Percentiles rank a stretch among this genome's conserved stretches.
Evolutionary conservation across 2,888 invertebrate genomes (phyloP).

Genomic region (Polyommatus icarus): DNA sequence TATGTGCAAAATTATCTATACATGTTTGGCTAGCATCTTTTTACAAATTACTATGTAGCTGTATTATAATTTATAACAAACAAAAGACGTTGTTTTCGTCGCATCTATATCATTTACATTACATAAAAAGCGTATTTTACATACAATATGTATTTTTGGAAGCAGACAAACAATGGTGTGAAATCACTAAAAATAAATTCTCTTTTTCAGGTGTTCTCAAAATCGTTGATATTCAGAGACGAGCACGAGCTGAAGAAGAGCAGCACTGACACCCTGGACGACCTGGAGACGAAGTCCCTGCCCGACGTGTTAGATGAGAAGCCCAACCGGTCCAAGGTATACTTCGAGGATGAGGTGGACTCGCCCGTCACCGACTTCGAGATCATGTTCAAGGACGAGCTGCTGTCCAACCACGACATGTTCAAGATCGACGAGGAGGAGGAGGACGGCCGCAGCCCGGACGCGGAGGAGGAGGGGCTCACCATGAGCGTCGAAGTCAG

Average conservation of each 20-base stretch:
- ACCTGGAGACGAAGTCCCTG: conserved; percentile 71
- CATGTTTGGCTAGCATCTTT: no score
- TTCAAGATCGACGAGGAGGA: conserved; percentile 77
- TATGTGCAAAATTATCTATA: no score
- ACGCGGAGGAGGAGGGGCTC: conserved; percentile 71
- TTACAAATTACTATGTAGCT: no score
- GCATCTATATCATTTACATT: background rate
- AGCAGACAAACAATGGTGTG: background rate
- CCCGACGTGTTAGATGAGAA: conserved; percentile 67
- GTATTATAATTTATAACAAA: background rate
- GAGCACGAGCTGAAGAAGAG: conserved; percentile 67
- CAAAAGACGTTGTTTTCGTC: background rate
- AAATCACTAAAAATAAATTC: background rate
- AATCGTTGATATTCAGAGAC: conserved; percentile 75
- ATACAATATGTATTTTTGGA: background rate
- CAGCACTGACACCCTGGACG: conserved; percentile 62
- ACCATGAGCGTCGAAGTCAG: conserved; percentile 67
- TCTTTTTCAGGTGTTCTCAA: conserved; percentile 73
- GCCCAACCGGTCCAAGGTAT: conserved; percentile 73
- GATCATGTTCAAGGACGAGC: conserved; percentile 78
- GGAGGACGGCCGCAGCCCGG: conserved; percentile 60
- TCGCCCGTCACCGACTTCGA: conserved; percentile 76
- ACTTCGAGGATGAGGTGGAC: conserved; percentile 75
- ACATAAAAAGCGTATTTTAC: background rate
- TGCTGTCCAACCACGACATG: conserved; percentile 64